phyloP scores from a whole-genome alignment of 1,140 invertebrate species.

The Zophobas morio region DNA sequence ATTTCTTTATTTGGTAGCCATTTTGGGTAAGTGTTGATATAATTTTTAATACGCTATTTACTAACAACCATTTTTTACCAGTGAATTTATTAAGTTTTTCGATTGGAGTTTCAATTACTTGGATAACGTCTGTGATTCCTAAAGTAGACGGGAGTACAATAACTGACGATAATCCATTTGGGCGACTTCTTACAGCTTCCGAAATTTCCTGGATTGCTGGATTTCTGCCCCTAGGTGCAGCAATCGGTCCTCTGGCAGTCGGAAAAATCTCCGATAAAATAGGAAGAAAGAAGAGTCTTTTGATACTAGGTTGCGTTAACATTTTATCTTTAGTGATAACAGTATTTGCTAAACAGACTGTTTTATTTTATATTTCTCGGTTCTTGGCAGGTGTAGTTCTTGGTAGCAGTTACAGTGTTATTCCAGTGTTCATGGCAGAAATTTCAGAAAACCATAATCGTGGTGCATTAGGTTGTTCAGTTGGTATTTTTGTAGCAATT shows the following conservation, averaged over 20 bases:
- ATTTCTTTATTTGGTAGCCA: too few species aligned
- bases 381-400: constrained; percentile 68
- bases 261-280: constrained; percentile 65
- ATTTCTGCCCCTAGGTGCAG: constrained; percentile 82
- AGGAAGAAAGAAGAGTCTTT: constrained; percentile 68
- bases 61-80: too few species aligned
- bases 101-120: constrained; percentile 69
- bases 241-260: constrained; percentile 65
- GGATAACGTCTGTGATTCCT: constrained; percentile 52
- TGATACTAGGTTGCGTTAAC: constrained; percentile 65
- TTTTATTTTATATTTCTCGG: constrained; percentile 66
- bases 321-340: constrained; percentile 66
- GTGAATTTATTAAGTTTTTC: too few species aligned
- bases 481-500: constrained; percentile 70
- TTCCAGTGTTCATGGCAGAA: constrained; percentile 71
- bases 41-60: too few species aligned
- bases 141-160: constrained; percentile 21
- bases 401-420: constrained; percentile 68
- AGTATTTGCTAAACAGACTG: constrained; percentile 64
- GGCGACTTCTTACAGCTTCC: constrained; percentile 66
- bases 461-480: constrained; percentile 72
- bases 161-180: constrained; percentile 60
- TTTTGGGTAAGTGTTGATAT: too few species aligned
- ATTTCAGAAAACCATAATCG: constrained; percentile 66
- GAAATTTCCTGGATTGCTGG: constrained; percentile 87